phyloP scores from a whole-genome alignment of 2,888 invertebrate genomes.

The Salpingus planirostris region DNA sequence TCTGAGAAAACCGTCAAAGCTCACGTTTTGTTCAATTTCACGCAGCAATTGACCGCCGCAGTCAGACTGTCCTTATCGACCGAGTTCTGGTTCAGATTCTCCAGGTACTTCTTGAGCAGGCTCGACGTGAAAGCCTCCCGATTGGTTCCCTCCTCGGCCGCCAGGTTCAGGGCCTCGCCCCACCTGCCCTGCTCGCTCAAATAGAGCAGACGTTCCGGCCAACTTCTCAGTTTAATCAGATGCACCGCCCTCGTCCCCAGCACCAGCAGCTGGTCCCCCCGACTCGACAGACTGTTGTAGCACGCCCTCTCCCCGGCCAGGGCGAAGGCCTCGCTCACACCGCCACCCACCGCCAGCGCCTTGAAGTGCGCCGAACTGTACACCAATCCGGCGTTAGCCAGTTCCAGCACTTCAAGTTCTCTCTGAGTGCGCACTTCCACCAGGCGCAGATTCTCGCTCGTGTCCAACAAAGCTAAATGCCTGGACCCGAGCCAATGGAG shows the following conservation, averaged over 20 bases:
- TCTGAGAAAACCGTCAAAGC: conserved; percentile 22
- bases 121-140: conserved; percentile 34
- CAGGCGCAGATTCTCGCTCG: conserved; percentile 75
- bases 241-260: conserved; percentile 57
- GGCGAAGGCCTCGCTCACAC: conserved; percentile 74
- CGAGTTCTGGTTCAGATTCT: conserved; percentile 39
- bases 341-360: conserved; percentile 91
- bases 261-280: conserved; percentile 59
- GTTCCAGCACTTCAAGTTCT: conserved; percentile 74
- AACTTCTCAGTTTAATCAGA: conserved; percentile 52
- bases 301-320: conserved; percentile 64
- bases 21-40: conserved; percentile 46
- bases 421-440: conserved; percentile 84
- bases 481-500: conserved; percentile 75
- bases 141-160: conserved; percentile 43
- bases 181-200: conserved; percentile 51
- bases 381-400: conserved; percentile 71
- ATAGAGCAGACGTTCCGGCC: conserved; percentile 58
- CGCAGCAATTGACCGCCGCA: conserved; percentile 42
- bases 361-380: conserved; percentile 83
- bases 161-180: conserved; percentile 49
- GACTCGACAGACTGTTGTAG: conserved; percentile 61
- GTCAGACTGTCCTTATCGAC: conserved; percentile 41
- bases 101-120: conserved; percentile 39
- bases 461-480: conserved; percentile 78